Base-by-base conservation (phyloP, 2,888 invertebrate species). In the Muschampia plurimacula region DNA sequence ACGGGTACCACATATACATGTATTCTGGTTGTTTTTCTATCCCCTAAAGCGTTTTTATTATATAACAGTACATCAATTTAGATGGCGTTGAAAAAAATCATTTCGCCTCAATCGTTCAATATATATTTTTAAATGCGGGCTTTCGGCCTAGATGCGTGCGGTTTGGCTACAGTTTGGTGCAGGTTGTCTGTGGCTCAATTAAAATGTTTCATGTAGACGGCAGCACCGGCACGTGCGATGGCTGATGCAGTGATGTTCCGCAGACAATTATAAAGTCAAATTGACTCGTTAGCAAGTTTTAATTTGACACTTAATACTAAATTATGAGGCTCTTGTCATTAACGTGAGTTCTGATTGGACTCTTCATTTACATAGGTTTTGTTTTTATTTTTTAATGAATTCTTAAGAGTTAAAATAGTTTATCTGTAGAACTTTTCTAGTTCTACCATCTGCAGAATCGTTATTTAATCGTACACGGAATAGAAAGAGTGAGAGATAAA, bases 211-310 rank as follows among this genome's bases (percentile, higher is more conserved):
- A 72, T 72, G 44, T 67, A 72, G 67, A 67, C 49, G 67, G 62
- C 72, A 55, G 67, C 66, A 39, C 69, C n/a, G 57, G 67, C 67
- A 71, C 71, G 71, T 60, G 66, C 72, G 60, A 60, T 13, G 41
- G 62, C 67, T 72, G 72, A 67, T 67, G 72, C 67, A 72, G 55
- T 62, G 72, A 63, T 62, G 72, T 66, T 66, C 66, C 67, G 67
- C 67, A 67, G 67, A 72, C 72, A 72, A 72, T 72, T 72, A 71
- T 62, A 72, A 72, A 72, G 67, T 67, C 60, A 72, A 62, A 72
- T 67, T 72, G 67, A 67, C 72, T 72, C 72, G 72, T 72, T 72
- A 72, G 60, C 72, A 72, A 72, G 52, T 72, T 72, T 72, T 72
- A 72, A 72, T 72, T 72, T 67, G 66, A 67, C 72, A 72, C 72